Conservation (phyloP, 1,140 invertebrate genomes). For the Belonocnema kinseyi region DNA sequence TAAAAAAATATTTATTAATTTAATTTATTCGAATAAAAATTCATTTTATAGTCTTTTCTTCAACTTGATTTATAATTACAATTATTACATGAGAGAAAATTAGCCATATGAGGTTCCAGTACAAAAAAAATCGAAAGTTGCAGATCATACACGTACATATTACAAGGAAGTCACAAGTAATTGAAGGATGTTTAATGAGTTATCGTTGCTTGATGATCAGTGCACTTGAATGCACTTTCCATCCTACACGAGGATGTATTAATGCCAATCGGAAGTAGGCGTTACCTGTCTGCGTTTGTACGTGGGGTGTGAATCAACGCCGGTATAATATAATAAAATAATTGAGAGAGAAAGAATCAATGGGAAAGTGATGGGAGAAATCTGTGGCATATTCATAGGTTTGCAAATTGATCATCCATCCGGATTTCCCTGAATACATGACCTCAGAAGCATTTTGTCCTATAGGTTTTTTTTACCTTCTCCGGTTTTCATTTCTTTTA, state of each 20-base stretch:
- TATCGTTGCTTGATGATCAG: conserved; percentile 5
- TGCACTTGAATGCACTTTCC: conserved; percentile 24
- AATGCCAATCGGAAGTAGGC: conserved; percentile 29
- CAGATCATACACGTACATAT: not conserved
- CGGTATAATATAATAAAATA: not conserved
- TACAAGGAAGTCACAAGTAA: conserved; percentile 6
- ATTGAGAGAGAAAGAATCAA: conserved; percentile 6
- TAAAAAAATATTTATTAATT: no score
- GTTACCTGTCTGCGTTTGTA: conserved; percentile 5
- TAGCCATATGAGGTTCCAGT: no score
- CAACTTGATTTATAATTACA: no score
- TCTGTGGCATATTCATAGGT: no score
- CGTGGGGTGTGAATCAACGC: conserved; percentile 3
- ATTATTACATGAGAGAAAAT: no score
- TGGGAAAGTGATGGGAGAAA: conserved; percentile 25
- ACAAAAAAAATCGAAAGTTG: no score
- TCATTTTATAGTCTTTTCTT: no score
- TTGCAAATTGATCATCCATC: no score
- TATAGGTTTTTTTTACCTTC: no score
- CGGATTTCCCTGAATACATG: no score
- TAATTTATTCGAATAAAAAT: no score
- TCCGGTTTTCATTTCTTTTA: no score
- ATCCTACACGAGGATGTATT: conserved; percentile 3
- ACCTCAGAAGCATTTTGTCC: not conserved
- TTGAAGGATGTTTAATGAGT: conserved; percentile 2